Evolutionary conservation across 2,797 vertebrate genomes (phyloP), one percentile per base, ranked within the genome.

Genomic region (Saxicola maurus): DNA sequence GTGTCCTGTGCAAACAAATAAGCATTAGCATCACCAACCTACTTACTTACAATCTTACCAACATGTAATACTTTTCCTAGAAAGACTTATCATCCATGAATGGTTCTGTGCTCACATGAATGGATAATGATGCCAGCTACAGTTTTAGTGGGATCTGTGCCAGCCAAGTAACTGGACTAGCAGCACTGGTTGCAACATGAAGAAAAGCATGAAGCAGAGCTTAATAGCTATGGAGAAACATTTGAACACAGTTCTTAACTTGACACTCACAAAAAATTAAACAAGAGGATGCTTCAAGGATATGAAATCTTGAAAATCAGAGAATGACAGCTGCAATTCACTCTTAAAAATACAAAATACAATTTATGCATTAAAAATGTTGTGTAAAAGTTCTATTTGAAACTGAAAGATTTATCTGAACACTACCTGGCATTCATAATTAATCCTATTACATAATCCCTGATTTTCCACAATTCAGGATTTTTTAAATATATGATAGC

Each of bases 1-100:
- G 95, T 88, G 93, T 93, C 95, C 98, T 98, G 90, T 74, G 93
- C 84, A 92, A 94, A 84, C 87, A 79, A 81, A 91, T 53, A 92
- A 91, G 37, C 28, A 86, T 76, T 66, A 85, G 37, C 23, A 76
- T 89, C 37, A 61, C 28, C 7, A 18, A 30, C 18, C 51, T 55
- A 37, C 16, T 53, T 62, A 53, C 2, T 40, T 60, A 42, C 10
- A 46, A 11, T 64, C 62, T 80, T 38, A 82, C 0, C 23, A 67
- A 37, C 51, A 55, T 31, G 40, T 45, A 60, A 68, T 35, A 33
- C 4, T 40, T 65, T 40, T 49, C 74, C 20, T 31, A 37, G 30
- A 74, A 91, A 68, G 78, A 17, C 13, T 57, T 15, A 49, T 6
- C 30, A 67, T 46, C n/a, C 43, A 2, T 65, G 28, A 49, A 60